These are phyloP conservation scores for Sarcophilus harrisii DNA, from an alignment of 2,797 vertebrate species.

Conservation along the genomic window DNA sequence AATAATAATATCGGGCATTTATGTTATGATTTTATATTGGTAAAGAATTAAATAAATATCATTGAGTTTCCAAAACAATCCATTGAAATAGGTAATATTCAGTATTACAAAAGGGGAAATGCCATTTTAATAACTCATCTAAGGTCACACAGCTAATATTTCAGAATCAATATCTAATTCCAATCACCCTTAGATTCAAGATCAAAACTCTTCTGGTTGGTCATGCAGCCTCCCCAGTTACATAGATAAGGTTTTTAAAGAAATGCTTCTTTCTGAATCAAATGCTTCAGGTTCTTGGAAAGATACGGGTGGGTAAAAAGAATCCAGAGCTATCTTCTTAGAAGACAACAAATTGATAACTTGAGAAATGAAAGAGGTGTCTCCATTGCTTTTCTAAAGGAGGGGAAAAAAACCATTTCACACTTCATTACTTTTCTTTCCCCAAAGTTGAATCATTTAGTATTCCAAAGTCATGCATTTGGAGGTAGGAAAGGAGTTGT, in stretches of 20 bases:
- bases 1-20: not conserved
- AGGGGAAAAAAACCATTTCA: constrained; percentile 66
- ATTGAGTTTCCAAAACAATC: not conserved
- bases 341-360: constrained; percentile 58
- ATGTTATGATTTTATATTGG: not conserved
- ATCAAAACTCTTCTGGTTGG: not conserved
- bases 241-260: not conserved
- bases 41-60: not conserved
- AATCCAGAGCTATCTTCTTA: constrained; percentile 17
- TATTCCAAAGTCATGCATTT: constrained; percentile 53
- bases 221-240: constrained; percentile 2
- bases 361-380: constrained; percentile 66
- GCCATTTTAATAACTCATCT: not conserved
- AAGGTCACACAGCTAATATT: not conserved
- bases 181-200: not conserved
- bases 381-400: constrained; percentile 50
- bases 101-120: not conserved
- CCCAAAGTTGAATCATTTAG: constrained; percentile 48
- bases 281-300: not conserved
- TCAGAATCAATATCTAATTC: not conserved
- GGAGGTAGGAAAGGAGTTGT: constrained; percentile 46
- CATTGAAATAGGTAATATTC: not conserved
- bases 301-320: constrained; percentile 15
- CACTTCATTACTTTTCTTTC: constrained; percentile 69
- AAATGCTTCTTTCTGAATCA: constrained; percentile 18